phyloP scores from a whole-genome alignment of 1,140 invertebrate genomes.

The Radopholus similis region DNA sequence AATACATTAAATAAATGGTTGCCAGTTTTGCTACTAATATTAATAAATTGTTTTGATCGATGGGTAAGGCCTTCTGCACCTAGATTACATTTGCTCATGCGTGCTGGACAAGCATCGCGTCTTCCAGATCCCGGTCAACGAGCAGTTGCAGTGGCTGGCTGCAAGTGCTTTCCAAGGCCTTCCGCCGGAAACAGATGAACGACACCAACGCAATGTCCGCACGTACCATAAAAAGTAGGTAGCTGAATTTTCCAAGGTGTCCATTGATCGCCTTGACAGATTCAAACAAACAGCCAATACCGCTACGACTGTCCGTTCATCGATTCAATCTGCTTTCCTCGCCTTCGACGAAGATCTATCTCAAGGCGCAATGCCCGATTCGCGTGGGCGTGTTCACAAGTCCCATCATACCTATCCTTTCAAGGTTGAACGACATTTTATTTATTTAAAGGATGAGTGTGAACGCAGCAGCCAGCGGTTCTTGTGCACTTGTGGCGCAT shows the following conservation, averaged over 20 bases:
- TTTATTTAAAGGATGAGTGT: constrained; percentile 47
- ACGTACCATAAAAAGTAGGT: constrained; percentile 40
- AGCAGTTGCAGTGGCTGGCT: constrained; percentile 56
- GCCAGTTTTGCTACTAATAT: background rate
- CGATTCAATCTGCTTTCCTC: constrained; percentile 51
- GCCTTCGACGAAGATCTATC: constrained; percentile 50
- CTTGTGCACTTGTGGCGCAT: constrained; percentile 40
- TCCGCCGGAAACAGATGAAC: constrained; percentile 33
- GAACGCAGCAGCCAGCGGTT: constrained; percentile 53
- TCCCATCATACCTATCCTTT: constrained; percentile 15
- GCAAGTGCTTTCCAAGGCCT: constrained; percentile 47
- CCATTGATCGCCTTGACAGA: background rate
- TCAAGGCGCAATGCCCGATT: constrained; percentile 52
- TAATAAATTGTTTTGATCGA: background rate
- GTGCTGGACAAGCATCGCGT: constrained; percentile 42
- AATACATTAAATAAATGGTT: constrained; percentile 47
- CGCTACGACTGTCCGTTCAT: constrained; percentile 38
- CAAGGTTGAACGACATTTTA: background rate
- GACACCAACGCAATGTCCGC: constrained; percentile 42
- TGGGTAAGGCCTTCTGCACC: background rate
- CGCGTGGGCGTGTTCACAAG: constrained; percentile 45
- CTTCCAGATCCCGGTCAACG: constrained; percentile 37
- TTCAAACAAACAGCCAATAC: constrained; percentile 37
- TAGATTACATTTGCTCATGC: constrained; percentile 26
- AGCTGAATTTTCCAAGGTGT: constrained; percentile 15